Base-by-base conservation (phyloP, 2,888 invertebrate species). In the Macropis europaea region DNA sequence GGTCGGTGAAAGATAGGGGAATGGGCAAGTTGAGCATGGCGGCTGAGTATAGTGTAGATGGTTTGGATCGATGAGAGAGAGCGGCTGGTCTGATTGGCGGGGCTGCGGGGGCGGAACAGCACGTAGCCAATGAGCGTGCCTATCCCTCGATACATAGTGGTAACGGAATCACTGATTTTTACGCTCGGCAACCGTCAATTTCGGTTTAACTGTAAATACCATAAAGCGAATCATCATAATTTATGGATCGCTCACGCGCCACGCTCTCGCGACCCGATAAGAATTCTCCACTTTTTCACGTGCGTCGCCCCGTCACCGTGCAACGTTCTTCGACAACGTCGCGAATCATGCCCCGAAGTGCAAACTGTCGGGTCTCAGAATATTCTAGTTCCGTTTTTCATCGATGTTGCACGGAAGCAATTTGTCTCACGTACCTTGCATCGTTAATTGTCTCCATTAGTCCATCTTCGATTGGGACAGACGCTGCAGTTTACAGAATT, bases 131-230 rank as follows among this genome's bases (percentile, higher is more conserved):
- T 89, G 85, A 88, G 87, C 86, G 86, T 77, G 76, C 84, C 84
- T 87, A 88, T 83, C 86, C 87, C 84, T 84, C 79, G 80, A 83
- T 77, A 75, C 71, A 75, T 69, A 73, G 83, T 81, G 83, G 82
- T 87, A 87, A 86, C 86, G 83, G 89, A 89, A 89, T 89, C 89
- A 88, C 84, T 86, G 89, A 89, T 88, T 89, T 89, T 89, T 87
- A 85, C 79, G 64, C 80, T 77, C 69, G 54, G 64, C 73, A 79
- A 80, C 73, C 76, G 78, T 76, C 81, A 80, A 79, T 84, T 85
- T 83, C 67, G 79, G 76, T 79, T 81, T 64, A 73, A 76, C 81
- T 79, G 82, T 82, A 83, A 84, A 86, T 84, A 86, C 79, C 77
- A 73, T 79, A 78, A 81, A 82, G 74, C 81, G 79, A 74, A 76